Percentiles rank a stretch among this genome's conserved stretches.
Conservation (phyloP, 2,113 vertebrate species). For the Neogobius melanostomus region DNA sequence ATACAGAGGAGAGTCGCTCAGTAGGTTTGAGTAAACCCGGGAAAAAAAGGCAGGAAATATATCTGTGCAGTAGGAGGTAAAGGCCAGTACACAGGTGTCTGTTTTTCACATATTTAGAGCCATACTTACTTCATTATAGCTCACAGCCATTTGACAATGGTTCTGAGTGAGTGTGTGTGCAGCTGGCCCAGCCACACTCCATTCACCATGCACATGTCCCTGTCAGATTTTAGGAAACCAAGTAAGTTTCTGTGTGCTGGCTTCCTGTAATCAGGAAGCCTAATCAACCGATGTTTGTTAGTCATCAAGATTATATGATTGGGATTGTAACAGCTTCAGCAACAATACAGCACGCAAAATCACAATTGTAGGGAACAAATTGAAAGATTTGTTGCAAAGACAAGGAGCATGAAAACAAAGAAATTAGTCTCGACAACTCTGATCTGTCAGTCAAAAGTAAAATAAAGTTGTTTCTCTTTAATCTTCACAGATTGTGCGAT, state of each 20-base stretch:
- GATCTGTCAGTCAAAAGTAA: conserved; percentile 13
- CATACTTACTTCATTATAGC: conserved; percentile 72
- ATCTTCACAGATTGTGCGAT: too few species aligned
- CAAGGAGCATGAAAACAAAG: conserved; percentile 26
- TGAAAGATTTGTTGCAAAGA: conserved; percentile 28
- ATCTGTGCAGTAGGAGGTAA: conserved; percentile 42
- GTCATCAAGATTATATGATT: conserved; percentile 10
- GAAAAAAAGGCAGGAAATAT: conserved; percentile 24
- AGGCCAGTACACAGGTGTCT: conserved; percentile 45
- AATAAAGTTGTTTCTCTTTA: not conserved
- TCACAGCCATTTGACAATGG: conserved; percentile 68
- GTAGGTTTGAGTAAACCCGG: conserved; percentile 11
- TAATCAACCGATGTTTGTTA: conserved; percentile 32
- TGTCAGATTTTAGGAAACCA: conserved; percentile 41
- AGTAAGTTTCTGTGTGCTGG: not conserved
- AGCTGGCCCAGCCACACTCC: conserved; percentile 70
- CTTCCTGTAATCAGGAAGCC: conserved; percentile 47
- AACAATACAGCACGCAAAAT: conserved; percentile 14
- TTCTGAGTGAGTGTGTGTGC: conserved; percentile 64
- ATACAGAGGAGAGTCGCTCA: conserved; percentile 30
- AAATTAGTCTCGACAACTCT: conserved; percentile 10
- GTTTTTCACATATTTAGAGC: conserved; percentile 57
- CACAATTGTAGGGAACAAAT: conserved; percentile 32
- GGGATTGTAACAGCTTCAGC: conserved; percentile 6
- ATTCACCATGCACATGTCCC: conserved; percentile 72